phyloP scores from a whole-genome alignment of 2,888 invertebrate species.

The Dynastes maya region DNA sequence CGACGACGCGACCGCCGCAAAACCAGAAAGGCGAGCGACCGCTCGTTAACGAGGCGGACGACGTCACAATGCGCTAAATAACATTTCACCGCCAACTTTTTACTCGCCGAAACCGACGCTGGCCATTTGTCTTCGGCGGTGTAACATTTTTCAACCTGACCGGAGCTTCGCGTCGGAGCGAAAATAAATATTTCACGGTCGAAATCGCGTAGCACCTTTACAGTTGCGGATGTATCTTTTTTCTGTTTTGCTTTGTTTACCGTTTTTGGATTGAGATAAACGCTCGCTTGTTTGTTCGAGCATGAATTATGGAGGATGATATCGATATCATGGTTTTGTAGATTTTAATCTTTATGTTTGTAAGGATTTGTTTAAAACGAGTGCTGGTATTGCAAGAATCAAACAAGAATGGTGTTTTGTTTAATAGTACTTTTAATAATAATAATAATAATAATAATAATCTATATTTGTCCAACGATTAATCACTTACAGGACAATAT shows the following conservation, averaged over 20 bases:
- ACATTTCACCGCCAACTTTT: conserved; percentile 56
- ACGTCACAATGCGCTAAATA: conserved; percentile 53
- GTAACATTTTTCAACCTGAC: conserved; percentile 55
- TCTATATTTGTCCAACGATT: too few relatives aligned
- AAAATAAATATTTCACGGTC: conserved; percentile 34
- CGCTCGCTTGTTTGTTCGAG: too few relatives aligned
- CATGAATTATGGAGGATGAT: too few relatives aligned
- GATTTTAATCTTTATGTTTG: too few relatives aligned
- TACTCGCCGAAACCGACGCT: conserved; percentile 51
- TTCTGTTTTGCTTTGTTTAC: background rate
- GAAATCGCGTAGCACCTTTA: conserved; percentile 15
- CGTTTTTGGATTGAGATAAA: too few relatives aligned
- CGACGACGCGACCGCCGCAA: background rate
- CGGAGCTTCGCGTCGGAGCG: conserved; percentile 3
- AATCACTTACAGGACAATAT: too few relatives aligned
- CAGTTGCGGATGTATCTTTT: background rate
- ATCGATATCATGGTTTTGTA: too few relatives aligned
- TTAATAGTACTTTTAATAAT: too few relatives aligned
- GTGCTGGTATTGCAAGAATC: too few relatives aligned
- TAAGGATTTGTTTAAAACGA: too few relatives aligned
- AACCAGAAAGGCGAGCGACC: conserved; percentile 37
- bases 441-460: too few relatives aligned
- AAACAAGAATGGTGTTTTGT: too few relatives aligned
- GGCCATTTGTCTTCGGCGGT: conserved; percentile 55
- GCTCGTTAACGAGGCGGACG: conserved; percentile 51